These are phyloP conservation scores for Clitarchus hookeri DNA, from an alignment of 2,888 invertebrate genomes.

Conservation along the genomic window DNA sequence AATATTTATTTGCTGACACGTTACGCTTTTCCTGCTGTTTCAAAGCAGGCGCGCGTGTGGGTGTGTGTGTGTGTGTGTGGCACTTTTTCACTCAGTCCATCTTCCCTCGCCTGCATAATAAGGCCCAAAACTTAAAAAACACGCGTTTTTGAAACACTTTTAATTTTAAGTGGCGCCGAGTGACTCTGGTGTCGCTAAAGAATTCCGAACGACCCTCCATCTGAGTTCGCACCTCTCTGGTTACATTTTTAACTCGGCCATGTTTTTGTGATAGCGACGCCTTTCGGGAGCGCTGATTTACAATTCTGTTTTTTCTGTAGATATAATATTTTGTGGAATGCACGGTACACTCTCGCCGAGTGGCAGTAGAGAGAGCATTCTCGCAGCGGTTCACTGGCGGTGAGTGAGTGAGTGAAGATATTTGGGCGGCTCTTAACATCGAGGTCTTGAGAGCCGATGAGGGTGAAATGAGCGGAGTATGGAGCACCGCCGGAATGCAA, in stretches of 20 bases:
- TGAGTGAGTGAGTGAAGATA: too few species aligned
- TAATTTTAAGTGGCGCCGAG: slow-evolving; percentile 22
- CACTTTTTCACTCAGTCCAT: slow-evolving; percentile 10
- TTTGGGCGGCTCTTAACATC: too few species aligned
- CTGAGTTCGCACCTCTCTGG: not conserved
- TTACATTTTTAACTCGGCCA: not conserved
- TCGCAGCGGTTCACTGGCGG: too few species aligned
- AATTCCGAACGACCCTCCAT: not conserved
- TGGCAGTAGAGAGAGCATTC: too few species aligned
- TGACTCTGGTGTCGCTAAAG: not conserved
- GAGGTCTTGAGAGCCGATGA: too few species aligned
- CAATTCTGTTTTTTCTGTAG: not conserved
- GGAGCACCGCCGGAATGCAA: too few species aligned
- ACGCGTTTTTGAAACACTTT: slow-evolving; percentile 23
- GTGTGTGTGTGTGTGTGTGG: not conserved
- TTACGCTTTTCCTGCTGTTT: not conserved
- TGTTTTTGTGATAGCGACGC: not conserved
- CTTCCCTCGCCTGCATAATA: not conserved
- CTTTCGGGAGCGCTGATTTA: not conserved
- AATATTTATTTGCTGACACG: slow-evolving; percentile 35
- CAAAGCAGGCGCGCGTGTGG: not conserved
- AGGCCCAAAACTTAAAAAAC: slow-evolving; percentile 19
- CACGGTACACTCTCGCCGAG: not conserved
- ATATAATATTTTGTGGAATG: not conserved
- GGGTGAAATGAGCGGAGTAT: too few species aligned